A percentile compares a stretch with the other conserved stretches of the same genome.
Evolutionary conservation across 1,140 invertebrate genomes (phyloP).

Genomic region (Achroia grisella): DNA sequence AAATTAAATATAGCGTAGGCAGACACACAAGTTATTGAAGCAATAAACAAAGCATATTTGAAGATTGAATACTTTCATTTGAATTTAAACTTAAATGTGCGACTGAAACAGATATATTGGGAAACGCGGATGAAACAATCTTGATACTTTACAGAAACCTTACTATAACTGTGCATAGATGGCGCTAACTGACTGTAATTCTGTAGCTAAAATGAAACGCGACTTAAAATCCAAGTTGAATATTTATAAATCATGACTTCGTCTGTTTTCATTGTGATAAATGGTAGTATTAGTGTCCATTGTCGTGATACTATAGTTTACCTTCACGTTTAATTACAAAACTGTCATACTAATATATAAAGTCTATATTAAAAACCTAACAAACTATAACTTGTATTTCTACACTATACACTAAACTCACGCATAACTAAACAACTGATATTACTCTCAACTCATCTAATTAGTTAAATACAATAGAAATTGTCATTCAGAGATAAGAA

Average conservation of each 20-base stretch:
- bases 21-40: too few species aligned
- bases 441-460: constrained; percentile 14
- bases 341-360: too few species aligned
- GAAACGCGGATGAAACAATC: not conserved
- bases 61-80: constrained; percentile 40
- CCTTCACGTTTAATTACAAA: too few species aligned
- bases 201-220: too few species aligned
- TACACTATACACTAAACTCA: not conserved
- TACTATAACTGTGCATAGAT: too few species aligned
- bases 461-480: not conserved
- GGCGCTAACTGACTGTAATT: too few species aligned
- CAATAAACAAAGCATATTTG: constrained; percentile 42
- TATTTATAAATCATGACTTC: too few species aligned
- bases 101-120: constrained; percentile 36
- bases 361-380: not conserved
- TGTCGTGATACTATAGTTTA: too few species aligned
- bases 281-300: too few species aligned
- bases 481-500: not conserved
- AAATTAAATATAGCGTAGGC: constrained; percentile 14
- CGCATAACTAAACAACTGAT: not conserved
- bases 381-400: not conserved
- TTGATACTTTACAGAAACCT: constrained; percentile 12
- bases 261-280: too few species aligned
- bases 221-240: too few species aligned
- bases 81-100: constrained; percentile 47